Percentiles rank a stretch among this genome's conserved stretches.
These are phyloP conservation scores for Heterohyrax brucei DNA, from an alignment of 2,797 vertebrate species.

Conservation along the genomic window DNA sequence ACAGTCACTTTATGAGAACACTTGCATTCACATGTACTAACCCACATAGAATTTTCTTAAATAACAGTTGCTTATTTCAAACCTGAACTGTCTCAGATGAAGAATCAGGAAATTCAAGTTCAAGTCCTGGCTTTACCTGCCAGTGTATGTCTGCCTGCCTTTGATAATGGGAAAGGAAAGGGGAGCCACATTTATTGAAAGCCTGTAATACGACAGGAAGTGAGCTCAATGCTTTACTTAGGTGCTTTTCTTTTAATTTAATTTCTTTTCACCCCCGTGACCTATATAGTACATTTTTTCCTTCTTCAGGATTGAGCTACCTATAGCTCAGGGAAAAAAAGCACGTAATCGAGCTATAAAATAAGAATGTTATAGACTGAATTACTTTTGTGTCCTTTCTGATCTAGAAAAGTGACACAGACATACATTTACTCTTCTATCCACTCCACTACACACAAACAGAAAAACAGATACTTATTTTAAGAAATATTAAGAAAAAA, in stretches of 20 bases:
- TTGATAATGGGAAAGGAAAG: accelerated
- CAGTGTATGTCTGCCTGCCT: accelerated
- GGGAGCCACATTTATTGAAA: not conserved
- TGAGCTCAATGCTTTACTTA: not conserved
- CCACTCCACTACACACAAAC: not conserved
- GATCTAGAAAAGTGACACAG: not conserved
- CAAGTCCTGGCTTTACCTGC: not conserved
- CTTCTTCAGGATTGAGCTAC: not conserved
- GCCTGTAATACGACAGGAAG: not conserved
- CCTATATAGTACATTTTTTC: not conserved
- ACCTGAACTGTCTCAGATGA: not conserved
- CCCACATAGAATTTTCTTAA: not conserved
- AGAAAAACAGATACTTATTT: not conserved
- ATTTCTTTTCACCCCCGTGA: not conserved
- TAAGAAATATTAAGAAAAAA: not conserved
- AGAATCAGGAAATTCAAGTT: not conserved
- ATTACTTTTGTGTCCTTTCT: not conserved
- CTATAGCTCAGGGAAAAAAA: not conserved
- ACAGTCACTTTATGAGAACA: not conserved
- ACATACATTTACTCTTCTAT: accelerated
- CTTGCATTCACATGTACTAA: not conserved
- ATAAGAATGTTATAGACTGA: accelerated
- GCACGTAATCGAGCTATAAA: not conserved
- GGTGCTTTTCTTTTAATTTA: not conserved
- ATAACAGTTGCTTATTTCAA: not conserved